These are phyloP conservation scores for Mantis religiosa DNA, from an alignment of 2,888 invertebrate species.

Conservation along the genomic window DNA sequence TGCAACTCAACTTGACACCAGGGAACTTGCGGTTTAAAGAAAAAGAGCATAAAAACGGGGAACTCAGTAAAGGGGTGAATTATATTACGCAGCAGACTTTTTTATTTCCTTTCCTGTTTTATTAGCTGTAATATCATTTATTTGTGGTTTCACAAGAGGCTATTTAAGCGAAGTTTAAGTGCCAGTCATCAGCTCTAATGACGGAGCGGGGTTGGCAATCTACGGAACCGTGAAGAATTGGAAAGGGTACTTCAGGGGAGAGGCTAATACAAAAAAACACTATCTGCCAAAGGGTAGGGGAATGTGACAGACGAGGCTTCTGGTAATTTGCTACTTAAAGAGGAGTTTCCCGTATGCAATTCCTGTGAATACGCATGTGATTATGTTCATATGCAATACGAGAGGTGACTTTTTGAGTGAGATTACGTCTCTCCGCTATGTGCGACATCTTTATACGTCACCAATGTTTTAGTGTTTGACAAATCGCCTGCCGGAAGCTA, in stretches of 20 bases:
- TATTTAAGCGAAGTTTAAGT: not conserved
- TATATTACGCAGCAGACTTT: not conserved
- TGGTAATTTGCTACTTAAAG: no score
- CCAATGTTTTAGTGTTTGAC: no score
- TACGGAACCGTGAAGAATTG: not conserved
- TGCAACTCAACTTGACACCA: not conserved
- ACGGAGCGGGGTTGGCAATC: not conserved
- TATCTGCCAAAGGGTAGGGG: not conserved
- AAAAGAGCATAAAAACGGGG: not conserved
- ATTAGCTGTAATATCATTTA: conserved; percentile 6
- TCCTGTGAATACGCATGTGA: no score
- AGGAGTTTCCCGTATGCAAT: no score
- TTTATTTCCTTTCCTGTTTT: not conserved
- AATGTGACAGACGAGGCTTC: not conserved
- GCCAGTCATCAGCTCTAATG: conserved; percentile 3
- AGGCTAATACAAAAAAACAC: not conserved
- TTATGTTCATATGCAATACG: no score
- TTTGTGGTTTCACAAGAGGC: not conserved
- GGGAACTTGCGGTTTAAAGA: not conserved
- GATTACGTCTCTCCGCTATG: no score
- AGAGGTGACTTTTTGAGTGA: no score
- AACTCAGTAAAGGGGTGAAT: not conserved
- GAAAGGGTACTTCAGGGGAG: not conserved
- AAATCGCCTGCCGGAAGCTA: no score
- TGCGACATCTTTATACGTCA: no score